These are phyloP conservation scores for Drosophila malerkotliana DNA, from an alignment of 1,140 invertebrate genomes.

Conservation along the genomic window DNA sequence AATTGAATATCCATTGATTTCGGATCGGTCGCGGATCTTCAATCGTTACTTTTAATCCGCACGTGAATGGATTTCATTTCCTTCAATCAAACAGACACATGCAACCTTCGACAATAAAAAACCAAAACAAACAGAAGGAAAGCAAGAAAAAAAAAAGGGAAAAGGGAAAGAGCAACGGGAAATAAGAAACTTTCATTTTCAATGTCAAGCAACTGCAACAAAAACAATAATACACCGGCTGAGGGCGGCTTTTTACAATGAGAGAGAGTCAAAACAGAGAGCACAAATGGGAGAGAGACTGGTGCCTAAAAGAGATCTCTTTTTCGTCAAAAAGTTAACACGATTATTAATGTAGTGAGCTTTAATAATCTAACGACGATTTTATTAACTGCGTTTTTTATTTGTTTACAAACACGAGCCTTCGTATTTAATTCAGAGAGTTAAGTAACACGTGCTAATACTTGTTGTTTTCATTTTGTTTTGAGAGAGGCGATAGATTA, in stretches of 20 bases:
- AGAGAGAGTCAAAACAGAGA: slow-evolving; percentile 42
- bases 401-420: slow-evolving; percentile 19
- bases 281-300: background rate
- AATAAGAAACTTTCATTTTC: slow-evolving; percentile 69
- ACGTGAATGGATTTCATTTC: slow-evolving; percentile 11
- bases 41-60: background rate
- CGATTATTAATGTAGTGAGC: background rate
- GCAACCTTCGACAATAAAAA: slow-evolving; percentile 22
- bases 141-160: slow-evolving; percentile 24
- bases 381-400: background rate
- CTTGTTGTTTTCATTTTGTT: slow-evolving; percentile 15
- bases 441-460: slow-evolving; percentile 33
- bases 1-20: background rate
- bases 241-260: slow-evolving; percentile 14
- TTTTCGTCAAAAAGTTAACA: background rate
- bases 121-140: slow-evolving; percentile 11
- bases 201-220: slow-evolving; percentile 59
- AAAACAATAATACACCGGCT: slow-evolving; percentile 14
- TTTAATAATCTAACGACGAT: background rate
- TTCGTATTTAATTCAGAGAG: background rate
- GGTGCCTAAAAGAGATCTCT: background rate
- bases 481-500: background rate
- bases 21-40: background rate
- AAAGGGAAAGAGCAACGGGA: slow-evolving; percentile 19
- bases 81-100: slow-evolving; percentile 2